Evolutionary conservation across 2,113 vertebrate genomes (phyloP).

Genomic region (Tragulus kanchil): DNA sequence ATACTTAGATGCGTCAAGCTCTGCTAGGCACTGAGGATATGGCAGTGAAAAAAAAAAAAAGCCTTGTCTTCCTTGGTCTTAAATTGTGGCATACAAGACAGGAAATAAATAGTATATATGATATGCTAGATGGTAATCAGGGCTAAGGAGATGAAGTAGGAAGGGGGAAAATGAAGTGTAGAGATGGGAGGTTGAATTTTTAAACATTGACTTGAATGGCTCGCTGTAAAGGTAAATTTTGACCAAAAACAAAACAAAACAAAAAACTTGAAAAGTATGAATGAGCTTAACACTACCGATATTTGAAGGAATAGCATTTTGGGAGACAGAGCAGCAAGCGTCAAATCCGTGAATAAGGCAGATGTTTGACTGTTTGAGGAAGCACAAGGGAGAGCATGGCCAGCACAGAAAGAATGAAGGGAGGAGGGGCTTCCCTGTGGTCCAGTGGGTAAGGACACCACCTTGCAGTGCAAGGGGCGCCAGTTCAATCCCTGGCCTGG

Average conservation of each 20-base stretch:
- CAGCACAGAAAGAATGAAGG: neutral
- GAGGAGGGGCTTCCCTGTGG: neutral
- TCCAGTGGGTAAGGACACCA: too few relatives aligned
- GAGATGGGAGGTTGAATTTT: neutral
- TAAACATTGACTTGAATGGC: neutral
- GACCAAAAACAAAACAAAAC: too few relatives aligned
- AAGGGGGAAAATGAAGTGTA: neutral
- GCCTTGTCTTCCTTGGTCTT: neutral
- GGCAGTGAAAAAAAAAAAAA: neutral
- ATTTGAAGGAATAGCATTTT: neutral
- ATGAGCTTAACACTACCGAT: neutral
- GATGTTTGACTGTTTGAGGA: neutral
- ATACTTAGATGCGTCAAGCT: neutral
- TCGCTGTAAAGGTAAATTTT: neutral
- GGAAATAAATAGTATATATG: neutral
- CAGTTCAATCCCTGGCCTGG: too few relatives aligned
- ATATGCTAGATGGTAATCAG: neutral
- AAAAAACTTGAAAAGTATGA: neutral
- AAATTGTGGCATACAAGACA: neutral
- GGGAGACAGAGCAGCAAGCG: neutral
- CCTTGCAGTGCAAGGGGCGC: too few relatives aligned
- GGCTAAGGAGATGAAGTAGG: neutral
- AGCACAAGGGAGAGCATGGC: neutral
- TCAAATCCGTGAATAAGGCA: neutral
- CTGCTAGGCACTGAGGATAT: neutral